Evolutionary conservation across 2,888 invertebrate genomes (phyloP).

Genomic region (Sphecodes monilicornis): DNA sequence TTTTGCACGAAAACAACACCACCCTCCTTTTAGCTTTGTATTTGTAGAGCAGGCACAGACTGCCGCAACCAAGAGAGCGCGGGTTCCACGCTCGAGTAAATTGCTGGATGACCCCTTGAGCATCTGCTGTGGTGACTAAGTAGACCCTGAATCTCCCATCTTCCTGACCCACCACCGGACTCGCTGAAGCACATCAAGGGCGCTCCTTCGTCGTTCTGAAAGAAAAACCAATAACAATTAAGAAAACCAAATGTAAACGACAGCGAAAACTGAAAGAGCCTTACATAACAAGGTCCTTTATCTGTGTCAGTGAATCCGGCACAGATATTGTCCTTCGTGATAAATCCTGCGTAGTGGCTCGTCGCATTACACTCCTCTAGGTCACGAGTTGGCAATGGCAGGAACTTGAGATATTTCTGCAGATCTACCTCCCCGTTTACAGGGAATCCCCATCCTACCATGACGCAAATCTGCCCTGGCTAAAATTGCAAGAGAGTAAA

Average conservation of each 20-base stretch:
- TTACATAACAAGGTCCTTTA: constrained; percentile 87
- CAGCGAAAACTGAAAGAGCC: constrained; percentile 62
- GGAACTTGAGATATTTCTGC: constrained; percentile 85
- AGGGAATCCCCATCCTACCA: constrained; percentile 87
- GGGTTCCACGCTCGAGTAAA: constrained; percentile 84
- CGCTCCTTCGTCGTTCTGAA: constrained; percentile 88
- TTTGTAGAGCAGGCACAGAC: constrained; percentile 81
- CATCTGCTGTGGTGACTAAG: constrained; percentile 87
- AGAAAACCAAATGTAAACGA: not conserved
- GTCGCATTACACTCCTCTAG: constrained; percentile 87
- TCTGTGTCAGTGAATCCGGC: constrained; percentile 86
- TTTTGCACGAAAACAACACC: constrained; percentile 1
- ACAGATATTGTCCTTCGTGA: constrained; percentile 87
- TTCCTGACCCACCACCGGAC: constrained; percentile 84
- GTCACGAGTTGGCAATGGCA: constrained; percentile 86
- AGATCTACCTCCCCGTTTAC: constrained; percentile 81
- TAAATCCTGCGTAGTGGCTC: constrained; percentile 87
- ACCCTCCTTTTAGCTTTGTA: constrained; percentile 71
- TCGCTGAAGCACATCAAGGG: constrained; percentile 88
- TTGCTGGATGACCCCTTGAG: constrained; percentile 87
- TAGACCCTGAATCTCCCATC: constrained; percentile 88
- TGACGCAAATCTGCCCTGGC: constrained; percentile 86
- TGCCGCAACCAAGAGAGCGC: constrained; percentile 81
- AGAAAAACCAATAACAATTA: no score
- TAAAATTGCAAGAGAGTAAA: constrained; percentile 65